Evolutionary conservation across 2,797 vertebrate genomes (phyloP), one percentile per base, ranked within the genome.

Genomic region (Urosaurus nigricauda): DNA sequence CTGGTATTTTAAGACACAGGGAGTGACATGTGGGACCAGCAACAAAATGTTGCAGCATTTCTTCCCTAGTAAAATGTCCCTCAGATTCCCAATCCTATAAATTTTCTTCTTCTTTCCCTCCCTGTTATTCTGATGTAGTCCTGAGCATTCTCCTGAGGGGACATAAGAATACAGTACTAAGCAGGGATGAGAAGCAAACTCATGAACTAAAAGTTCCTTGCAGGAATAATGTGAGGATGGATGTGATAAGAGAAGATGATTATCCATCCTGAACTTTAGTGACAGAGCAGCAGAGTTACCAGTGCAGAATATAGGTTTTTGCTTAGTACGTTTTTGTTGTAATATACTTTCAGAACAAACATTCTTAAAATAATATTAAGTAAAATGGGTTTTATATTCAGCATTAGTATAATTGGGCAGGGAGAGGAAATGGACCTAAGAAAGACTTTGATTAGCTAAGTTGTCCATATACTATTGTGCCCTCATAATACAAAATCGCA

Each of bases 191-290:
- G 68, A 26, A 37, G n/a, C 53, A 51, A 84, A 71, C 14, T 58
- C 35, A 29, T 11, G 56, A 24, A 84, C 8, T 26, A 13, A 73
- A 53, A 74, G 29, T 37, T 83, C n/a, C 51, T 84, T 53, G 58
- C 47, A 73, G 68, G 73, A 21, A 58, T 37, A 29, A 40, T 82
- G 70, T 74, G 51, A 74, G 51, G 70, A 74, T 84, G 6, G 21
- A 37, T 84, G 51, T 74, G 70, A 73, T 84, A 73, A 73, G 68
- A 51, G 26, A 84, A 83, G 51, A 37, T 8, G 56, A 73, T 40
- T 63, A 75, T 77, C 12, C n/a, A 63, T 87, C 56, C 68, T 73
- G 14, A 71, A 5, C 26, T 14, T 56, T 29, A 29, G 85, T 43
- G 73, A 26, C 43, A 35, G 7, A 79, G 58, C 43, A 68, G 37